These are phyloP conservation scores for Doryteuthis pealeii DNA, from an alignment of 1,140 invertebrate species.

Conservation along the genomic window DNA sequence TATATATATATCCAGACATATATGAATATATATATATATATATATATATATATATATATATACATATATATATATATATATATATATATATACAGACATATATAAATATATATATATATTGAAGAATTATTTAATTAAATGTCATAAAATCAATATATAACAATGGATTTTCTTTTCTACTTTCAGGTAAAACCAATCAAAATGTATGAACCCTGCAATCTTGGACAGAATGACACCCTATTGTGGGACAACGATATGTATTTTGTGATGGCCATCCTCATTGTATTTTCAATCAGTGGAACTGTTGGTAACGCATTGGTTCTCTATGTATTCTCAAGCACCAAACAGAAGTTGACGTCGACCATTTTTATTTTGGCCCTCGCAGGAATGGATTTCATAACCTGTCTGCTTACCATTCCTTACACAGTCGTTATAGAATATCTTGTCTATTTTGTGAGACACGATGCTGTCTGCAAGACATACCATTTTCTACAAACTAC, in stretches of 20 bases:
- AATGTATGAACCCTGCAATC: not conserved
- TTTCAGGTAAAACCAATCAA: not conserved
- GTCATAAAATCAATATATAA: too few relatives aligned
- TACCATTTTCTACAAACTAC: constrained; percentile 50
- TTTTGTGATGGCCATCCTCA: not conserved
- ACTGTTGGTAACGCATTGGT: constrained; percentile 53
- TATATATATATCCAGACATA: not conserved
- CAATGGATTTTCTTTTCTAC: not conserved
- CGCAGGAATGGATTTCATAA: constrained; percentile 47
- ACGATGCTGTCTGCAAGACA: constrained; percentile 47
- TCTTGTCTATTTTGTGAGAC: constrained; percentile 27
- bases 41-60: not conserved
- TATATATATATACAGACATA: not conserved
- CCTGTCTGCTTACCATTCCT: constrained; percentile 47
- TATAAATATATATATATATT: not conserved
- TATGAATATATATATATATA: not conserved
- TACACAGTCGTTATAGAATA: constrained; percentile 47
- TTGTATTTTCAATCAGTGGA: constrained; percentile 42
- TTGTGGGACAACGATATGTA: not conserved
- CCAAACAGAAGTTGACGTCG: constrained; percentile 48
- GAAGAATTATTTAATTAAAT: not conserved
- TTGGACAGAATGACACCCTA: not conserved
- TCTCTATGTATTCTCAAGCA: constrained; percentile 50
- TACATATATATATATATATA: not conserved
- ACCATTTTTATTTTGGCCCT: constrained; percentile 52